Conservation (phyloP, 2,797 vertebrate genomes). For the Spondyliosoma cantharus region DNA sequence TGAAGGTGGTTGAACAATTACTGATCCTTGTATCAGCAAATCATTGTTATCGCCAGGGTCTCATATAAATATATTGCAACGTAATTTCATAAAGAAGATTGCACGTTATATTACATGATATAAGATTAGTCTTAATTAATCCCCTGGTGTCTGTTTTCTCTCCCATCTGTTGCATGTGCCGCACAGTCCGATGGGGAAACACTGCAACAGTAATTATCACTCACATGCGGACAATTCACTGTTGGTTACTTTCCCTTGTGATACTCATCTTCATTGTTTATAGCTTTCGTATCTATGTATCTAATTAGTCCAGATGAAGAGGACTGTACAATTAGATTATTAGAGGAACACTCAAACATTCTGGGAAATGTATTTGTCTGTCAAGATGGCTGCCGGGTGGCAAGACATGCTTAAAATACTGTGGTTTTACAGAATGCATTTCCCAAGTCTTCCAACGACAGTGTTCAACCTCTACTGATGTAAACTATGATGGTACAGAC, state of each 20-base stretch:
- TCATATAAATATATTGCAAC: neutral
- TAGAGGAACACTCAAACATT: neutral
- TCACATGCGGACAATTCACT: constrained; percentile 13
- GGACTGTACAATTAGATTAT: neutral
- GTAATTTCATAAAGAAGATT: constrained; percentile 8
- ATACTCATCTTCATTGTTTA: constrained; percentile 20
- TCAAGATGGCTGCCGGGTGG: no score
- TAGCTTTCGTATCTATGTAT: constrained; percentile 15
- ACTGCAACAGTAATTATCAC: constrained; percentile 32
- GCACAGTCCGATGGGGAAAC: constrained; percentile 28
- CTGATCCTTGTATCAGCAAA: neutral
- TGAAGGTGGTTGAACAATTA: neutral
- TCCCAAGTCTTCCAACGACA: neutral
- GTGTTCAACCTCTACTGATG: neutral
- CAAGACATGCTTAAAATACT: no score
- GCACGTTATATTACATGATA: neutral
- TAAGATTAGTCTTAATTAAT: constrained; percentile 28
- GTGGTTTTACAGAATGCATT: neutral
- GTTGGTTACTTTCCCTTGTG: constrained; percentile 20
- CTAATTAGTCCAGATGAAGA: constrained; percentile 18
- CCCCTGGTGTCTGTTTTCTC: constrained; percentile 10
- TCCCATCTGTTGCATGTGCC: constrained; percentile 21
- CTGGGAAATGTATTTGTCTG: neutral
- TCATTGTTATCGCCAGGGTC: no score
- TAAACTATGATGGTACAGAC: neutral